These are phyloP conservation scores for Mesorhabditis belari DNA, from an alignment of 2,888 invertebrate species.

Conservation along the genomic window DNA sequence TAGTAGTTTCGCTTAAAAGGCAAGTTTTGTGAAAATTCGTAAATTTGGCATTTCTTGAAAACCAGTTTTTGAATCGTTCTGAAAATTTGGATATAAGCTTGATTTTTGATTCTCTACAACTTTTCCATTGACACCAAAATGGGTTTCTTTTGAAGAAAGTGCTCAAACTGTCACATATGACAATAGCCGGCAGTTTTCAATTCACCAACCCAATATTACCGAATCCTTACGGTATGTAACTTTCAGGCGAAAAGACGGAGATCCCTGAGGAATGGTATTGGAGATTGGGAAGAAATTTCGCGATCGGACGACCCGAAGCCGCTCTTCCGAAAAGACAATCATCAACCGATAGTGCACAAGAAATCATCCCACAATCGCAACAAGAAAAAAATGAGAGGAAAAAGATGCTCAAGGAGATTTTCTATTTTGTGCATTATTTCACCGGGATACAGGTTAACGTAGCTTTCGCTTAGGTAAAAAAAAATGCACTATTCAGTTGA, in stretches of 20 bases:
- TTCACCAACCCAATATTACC: too few species aligned
- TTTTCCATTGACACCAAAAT: too few species aligned
- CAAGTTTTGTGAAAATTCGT: too few species aligned
- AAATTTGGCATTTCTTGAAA: too few species aligned
- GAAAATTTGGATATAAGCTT: too few species aligned
- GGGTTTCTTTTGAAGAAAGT: too few species aligned
- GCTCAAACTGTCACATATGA: too few species aligned
- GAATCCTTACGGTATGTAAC: too few species aligned
- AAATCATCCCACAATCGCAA: slow-evolving; percentile 2
- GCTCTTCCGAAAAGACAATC: slow-evolving; percentile 5
- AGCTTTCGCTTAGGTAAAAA: neutral
- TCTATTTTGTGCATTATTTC: slow-evolving; percentile 70
- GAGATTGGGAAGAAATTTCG: slow-evolving; percentile 26
- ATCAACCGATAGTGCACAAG: neutral
- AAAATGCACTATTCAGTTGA: slow-evolving; percentile 63
- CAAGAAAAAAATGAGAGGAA: neutral
- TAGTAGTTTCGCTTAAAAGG: too few species aligned
- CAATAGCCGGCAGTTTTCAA: too few species aligned
- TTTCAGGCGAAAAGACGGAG: slow-evolving; percentile 6
- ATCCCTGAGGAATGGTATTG: slow-evolving; percentile 3
- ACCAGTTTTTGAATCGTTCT: too few species aligned
- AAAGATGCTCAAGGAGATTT: neutral
- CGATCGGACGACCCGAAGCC: slow-evolving; percentile 43
- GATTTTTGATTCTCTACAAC: too few species aligned
- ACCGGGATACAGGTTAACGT: slow-evolving; percentile 60